Evolutionary conservation across 1,140 invertebrate genomes (phyloP).

Genomic region (Fopius arisanus): DNA sequence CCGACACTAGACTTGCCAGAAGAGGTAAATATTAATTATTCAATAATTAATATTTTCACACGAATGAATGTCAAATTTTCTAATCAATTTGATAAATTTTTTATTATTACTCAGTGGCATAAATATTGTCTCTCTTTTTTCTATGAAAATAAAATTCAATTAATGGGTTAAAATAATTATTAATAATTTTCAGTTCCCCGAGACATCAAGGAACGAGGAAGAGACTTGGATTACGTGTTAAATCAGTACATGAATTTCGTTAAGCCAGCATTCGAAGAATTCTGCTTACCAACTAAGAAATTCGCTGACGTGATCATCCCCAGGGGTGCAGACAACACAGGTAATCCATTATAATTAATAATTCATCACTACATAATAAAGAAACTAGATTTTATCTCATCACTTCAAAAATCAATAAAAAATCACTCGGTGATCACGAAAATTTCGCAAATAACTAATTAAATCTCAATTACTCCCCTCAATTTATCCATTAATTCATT

Average conservation of each 20-base stretch:
- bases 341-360: constrained; percentile 66
- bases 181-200: constrained; percentile 76
- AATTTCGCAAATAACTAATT: too few species aligned
- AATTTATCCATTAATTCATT: too few species aligned
- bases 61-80: too few species aligned
- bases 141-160: too few species aligned
- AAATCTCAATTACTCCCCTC: too few species aligned
- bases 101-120: too few species aligned
- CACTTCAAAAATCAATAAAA: too few species aligned
- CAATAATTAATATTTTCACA: too few species aligned
- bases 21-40: constrained; percentile 73
- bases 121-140: too few species aligned
- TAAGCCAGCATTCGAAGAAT: constrained; percentile 99
- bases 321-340: constrained; percentile 93
- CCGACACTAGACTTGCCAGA: constrained; percentile 93
- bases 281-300: constrained; percentile 99
- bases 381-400: too few species aligned
- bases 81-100: too few species aligned
- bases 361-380: not conserved
- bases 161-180: not conserved
- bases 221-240: constrained; percentile 93
- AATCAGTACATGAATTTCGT: constrained; percentile 97
- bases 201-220: constrained; percentile 92
- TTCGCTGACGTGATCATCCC: constrained; percentile 99
- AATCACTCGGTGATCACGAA: too few species aligned